phyloP scores from a whole-genome alignment of 1,140 invertebrate genomes.

The Scaptomyza graminum region DNA sequence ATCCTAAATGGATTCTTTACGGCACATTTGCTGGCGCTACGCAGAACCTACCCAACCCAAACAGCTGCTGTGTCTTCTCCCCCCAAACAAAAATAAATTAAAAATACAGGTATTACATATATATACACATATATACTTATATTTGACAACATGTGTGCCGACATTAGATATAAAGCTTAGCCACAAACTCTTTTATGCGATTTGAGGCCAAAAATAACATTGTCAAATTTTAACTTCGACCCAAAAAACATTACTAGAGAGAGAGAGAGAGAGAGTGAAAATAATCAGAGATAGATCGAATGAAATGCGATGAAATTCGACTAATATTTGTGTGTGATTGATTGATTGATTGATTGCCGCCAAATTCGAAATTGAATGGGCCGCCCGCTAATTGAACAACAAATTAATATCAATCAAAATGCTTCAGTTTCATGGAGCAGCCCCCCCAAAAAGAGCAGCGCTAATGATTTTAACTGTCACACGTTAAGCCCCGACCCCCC shows the following conservation, averaged over 20 bases:
- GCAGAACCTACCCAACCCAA: not conserved
- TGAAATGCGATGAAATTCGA: constrained; percentile 1
- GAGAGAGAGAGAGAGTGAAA: not conserved
- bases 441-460: too few species aligned
- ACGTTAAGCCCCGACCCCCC: not conserved
- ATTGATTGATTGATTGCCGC: constrained; percentile 23
- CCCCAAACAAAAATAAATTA: constrained; percentile 11
- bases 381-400: constrained; percentile 74
- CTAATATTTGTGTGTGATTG: constrained; percentile 28
- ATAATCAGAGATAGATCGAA: not conserved
- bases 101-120: not conserved
- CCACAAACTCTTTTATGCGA: constrained; percentile 32
- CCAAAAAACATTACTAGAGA: not conserved
- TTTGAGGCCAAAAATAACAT: constrained; percentile 28
- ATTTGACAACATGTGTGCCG: too few species aligned
- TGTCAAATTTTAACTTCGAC: too few species aligned
- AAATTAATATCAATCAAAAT: constrained; percentile 72
- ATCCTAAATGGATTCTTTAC: constrained; percentile 83
- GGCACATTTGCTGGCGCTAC: constrained; percentile 78
- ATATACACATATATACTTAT: too few species aligned
- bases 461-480: constrained; percentile 10
- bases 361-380: constrained; percentile 44
- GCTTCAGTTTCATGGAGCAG: constrained; percentile 27
- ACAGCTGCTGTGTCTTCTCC: not conserved
- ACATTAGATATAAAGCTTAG: not conserved